Evolutionary conservation across 2,797 vertebrate genomes (phyloP).

Genomic region (Euthynnus affinis): DNA sequence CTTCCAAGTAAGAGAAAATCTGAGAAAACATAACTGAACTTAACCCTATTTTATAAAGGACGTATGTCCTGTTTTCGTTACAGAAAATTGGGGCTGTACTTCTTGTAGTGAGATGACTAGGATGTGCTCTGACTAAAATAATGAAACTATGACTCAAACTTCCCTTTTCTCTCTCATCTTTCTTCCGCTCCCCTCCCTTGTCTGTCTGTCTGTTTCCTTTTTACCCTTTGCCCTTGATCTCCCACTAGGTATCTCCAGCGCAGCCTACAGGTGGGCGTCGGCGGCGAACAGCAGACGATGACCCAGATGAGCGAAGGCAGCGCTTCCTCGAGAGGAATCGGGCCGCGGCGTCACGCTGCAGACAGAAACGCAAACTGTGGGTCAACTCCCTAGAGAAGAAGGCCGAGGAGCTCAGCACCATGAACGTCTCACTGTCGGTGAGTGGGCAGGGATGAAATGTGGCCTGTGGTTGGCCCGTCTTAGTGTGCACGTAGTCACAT

Average conservation of each 20-base stretch:
- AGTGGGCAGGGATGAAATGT: slow-evolving; percentile 69
- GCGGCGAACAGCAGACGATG: slow-evolving; percentile 92
- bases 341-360: slow-evolving; percentile 95
- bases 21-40: neutral
- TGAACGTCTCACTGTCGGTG: slow-evolving; percentile 97
- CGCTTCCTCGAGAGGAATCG: slow-evolving; percentile 97
- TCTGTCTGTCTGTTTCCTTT: slow-evolving; percentile 41
- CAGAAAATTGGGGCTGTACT: slow-evolving; percentile 30
- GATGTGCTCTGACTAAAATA: slow-evolving; percentile 53
- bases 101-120: slow-evolving; percentile 42
- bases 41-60: neutral
- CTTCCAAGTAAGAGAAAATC: neutral
- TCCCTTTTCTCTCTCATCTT: slow-evolving; percentile 60
- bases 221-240: slow-evolving; percentile 21
- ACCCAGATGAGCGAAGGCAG: slow-evolving; percentile 96
- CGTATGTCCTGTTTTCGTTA: slow-evolving; percentile 13
- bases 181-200: slow-evolving; percentile 33
- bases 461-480: slow-evolving; percentile 16
- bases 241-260: slow-evolving; percentile 93
- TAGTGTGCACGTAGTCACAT: slow-evolving; percentile 8
- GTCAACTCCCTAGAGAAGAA: slow-evolving; percentile 97
- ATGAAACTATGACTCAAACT: slow-evolving; percentile 78
- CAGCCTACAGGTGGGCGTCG: slow-evolving; percentile 96
- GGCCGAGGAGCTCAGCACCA: slow-evolving; percentile 93
- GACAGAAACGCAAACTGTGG: slow-evolving; percentile 97